Evolutionary conservation across 2,888 invertebrate genomes (phyloP).

Genomic region (Magallana nippona): DNA sequence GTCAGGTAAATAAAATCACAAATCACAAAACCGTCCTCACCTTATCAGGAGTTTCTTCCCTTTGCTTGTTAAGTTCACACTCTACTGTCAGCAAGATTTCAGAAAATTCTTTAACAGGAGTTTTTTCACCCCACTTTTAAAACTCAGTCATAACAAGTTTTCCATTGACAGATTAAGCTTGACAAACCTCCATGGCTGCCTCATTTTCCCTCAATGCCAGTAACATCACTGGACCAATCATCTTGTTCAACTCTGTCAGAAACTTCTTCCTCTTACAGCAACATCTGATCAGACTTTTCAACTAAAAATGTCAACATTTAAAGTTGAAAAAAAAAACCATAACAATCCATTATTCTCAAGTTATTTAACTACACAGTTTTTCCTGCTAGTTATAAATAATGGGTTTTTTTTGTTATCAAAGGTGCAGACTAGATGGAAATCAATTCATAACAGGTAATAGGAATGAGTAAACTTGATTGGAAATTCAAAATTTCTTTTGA

Average conservation of each 20-base stretch:
- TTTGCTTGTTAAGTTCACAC: too few relatives aligned
- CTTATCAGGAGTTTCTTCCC: not conserved
- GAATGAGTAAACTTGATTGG: too few relatives aligned
- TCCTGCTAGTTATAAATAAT: too few relatives aligned
- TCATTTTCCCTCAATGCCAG: slow-evolving; percentile 85
- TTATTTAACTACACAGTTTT: too few relatives aligned
- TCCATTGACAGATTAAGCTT: not conserved
- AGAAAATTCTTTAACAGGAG: not conserved
- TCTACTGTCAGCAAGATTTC: too few relatives aligned
- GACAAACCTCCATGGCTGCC: slow-evolving; percentile 80
- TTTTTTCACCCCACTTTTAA: not conserved
- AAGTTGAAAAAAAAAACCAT: not conserved
- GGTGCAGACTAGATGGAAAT: too few relatives aligned
- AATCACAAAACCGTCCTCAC: not conserved
- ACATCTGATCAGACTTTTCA: slow-evolving; percentile 82
- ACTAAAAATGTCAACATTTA: slow-evolving; percentile 67
- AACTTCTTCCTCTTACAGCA: slow-evolving; percentile 89
- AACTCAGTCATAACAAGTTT: not conserved
- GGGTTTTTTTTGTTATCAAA: too few relatives aligned
- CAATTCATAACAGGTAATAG: too few relatives aligned
- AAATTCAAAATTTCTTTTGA: too few relatives aligned
- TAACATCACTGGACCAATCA: slow-evolving; percentile 86
- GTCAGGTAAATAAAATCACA: slow-evolving; percentile 23
- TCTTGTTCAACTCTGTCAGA: slow-evolving; percentile 85
- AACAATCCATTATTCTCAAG: not conserved